Base-by-base conservation (phyloP, 2,888 invertebrate species). In the Mimumesa dahlbomi region DNA sequence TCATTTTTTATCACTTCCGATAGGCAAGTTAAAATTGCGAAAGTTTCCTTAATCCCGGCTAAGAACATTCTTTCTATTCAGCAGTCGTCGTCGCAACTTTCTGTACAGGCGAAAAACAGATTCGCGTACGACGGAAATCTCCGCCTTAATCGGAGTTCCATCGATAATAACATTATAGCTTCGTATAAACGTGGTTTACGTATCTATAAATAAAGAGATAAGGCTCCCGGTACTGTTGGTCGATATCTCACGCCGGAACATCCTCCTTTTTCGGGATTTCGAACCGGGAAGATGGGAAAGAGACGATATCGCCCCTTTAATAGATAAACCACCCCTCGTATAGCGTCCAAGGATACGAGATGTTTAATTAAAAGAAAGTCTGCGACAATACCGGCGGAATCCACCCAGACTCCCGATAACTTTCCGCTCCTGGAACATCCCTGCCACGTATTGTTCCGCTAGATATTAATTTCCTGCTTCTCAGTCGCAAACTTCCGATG, bases 351-450 rank as follows among this genome's bases (percentile, higher is more conserved):
- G 45, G 64, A 61, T 69, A 73, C 61, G 50, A 73, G 58, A 63
- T 65, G 70, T 75, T 80, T 80, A 82, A 82, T 83, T 81, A 80
- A 79, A 83, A 76, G 74, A 74, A 73, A 64, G 61, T 48, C 50
- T 13, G 56, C 43, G 58, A 67, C 66, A 68, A 67, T 70, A 57
- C n/a, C n/a, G n/a, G n/a, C n/a, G n/a, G n/a, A n/a, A n/a, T n/a
- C n/a, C n/a, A n/a, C n/a, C n/a, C n/a, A n/a, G n/a, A n/a, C n/a
- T n/a, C n/a, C n/a, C n/a, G n/a, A n/a, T n/a, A n/a, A n/a, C n/a
- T n/a, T n/a, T n/a, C n/a, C n/a, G n/a, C n/a, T n/a, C n/a, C n/a
- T n/a, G n/a, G n/a, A n/a, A n/a, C n/a, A n/a, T n/a, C n/a, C n/a
- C n/a, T n/a, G n/a, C n/a, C n/a, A n/a, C n/a, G n/a, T n/a, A n/a